Evolutionary conservation across 2,888 invertebrate genomes (phyloP).

Genomic region (Yponomeuta sedellus): DNA sequence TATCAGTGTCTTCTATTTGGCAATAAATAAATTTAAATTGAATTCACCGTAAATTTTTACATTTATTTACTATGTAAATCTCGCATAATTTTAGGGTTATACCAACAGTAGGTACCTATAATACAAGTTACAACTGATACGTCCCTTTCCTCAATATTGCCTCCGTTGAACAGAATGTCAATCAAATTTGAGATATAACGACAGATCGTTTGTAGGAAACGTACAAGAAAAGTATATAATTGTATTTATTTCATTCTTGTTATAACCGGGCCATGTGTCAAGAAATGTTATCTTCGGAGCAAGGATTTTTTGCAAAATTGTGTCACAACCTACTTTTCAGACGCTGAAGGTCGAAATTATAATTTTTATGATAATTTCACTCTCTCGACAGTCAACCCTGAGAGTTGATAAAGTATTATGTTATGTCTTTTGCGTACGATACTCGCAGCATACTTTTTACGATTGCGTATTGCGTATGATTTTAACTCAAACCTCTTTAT

Average conservation of each 20-base stretch:
- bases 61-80: background rate
- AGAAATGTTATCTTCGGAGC: constrained; percentile 2
- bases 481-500: background rate
- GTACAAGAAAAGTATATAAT: background rate
- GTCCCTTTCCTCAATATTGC: background rate
- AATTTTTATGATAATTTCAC: constrained; percentile 3
- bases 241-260: background rate
- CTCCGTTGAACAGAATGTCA: too few relatives aligned
- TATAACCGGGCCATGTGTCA: background rate
- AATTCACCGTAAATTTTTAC: too few relatives aligned
- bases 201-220: too few relatives aligned
- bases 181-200: too few relatives aligned
- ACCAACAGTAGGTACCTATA: background rate
- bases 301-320: constrained; percentile 29
- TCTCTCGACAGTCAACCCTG: background rate
- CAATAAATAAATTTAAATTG: too few relatives aligned
- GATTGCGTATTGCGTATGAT: background rate
- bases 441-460: background rate
- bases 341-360: constrained; percentile 39
- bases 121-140: background rate
- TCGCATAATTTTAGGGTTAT: background rate
- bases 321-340: constrained; percentile 63
- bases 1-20: too few relatives aligned
- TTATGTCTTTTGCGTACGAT: background rate
- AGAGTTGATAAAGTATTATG: background rate